These are phyloP conservation scores for Myotis yumanensis DNA, from an alignment of 2,113 vertebrate genomes.

Conservation along the genomic window DNA sequence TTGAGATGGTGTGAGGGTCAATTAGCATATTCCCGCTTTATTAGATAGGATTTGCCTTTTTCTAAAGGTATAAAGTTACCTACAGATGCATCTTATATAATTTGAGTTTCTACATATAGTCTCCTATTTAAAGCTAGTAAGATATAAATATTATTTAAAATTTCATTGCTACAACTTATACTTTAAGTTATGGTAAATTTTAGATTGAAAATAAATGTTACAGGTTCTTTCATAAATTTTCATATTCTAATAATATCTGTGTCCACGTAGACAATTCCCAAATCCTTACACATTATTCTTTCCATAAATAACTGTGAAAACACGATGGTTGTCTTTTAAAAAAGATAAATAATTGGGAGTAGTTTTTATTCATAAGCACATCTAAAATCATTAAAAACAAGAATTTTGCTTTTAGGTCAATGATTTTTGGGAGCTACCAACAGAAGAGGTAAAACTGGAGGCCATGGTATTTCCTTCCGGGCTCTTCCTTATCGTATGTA, in stretches of 20 bases:
- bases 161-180: background rate
- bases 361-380: background rate
- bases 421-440: background rate
- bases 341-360: background rate
- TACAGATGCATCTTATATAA: background rate
- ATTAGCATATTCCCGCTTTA: too few relatives aligned
- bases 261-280: background rate
- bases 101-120: background rate
- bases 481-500: background rate
- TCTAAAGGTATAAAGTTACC: background rate
- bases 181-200: background rate
- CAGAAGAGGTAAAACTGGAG: background rate
- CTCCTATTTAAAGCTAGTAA: background rate
- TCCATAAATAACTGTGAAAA: background rate
- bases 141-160: slow-evolving; percentile 16
- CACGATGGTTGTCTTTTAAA: background rate
- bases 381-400: background rate
- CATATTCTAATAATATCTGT: background rate
- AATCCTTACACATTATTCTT: background rate
- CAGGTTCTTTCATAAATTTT: background rate
- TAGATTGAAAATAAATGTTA: background rate
- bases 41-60: background rate
- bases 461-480: background rate
- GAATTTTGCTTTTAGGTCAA: background rate
- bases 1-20: too few relatives aligned